Evolutionary conservation across 2,888 invertebrate genomes (phyloP).

Genomic region (Agrochola lota): DNA sequence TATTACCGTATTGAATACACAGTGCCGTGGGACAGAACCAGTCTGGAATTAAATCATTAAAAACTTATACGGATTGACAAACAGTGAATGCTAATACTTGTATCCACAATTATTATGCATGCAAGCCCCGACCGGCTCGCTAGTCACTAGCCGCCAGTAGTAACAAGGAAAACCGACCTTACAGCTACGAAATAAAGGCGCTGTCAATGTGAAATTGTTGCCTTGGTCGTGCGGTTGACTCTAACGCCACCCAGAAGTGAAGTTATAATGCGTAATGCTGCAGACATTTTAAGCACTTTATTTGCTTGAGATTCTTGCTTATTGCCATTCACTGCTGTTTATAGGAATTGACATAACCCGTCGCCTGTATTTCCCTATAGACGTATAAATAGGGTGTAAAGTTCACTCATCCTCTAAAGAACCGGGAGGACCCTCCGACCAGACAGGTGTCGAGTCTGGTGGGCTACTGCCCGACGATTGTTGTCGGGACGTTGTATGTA

Average conservation of each 20-base stretch:
- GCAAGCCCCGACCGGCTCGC: background rate
- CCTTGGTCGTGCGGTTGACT: background rate
- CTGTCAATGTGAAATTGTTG: too few species aligned
- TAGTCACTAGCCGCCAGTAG: background rate
- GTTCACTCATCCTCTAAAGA: too few species aligned
- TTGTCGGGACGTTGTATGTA: too few species aligned
- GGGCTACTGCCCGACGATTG: too few species aligned
- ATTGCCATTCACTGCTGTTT: background rate
- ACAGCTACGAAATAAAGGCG: background rate
- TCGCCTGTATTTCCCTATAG: background rate
- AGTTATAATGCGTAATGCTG: conserved; percentile 24
- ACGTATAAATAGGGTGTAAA: too few species aligned
- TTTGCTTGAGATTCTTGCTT: background rate
- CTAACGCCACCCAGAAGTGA: conserved; percentile 43
- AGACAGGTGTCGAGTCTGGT: too few species aligned
- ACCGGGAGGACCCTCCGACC: too few species aligned
- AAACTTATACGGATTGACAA: conserved; percentile 45
- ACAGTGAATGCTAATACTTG: conserved; percentile 48
- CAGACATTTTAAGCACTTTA: conserved; percentile 25
- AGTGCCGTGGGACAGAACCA: background rate
- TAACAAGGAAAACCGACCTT: conserved; percentile 9
- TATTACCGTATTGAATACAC: background rate
- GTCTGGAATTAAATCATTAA: conserved; percentile 31
- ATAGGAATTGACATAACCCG: background rate
- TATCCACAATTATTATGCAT: conserved; percentile 36